phyloP scores from a whole-genome alignment of 2,888 invertebrate genomes.

The Brachypalpus laphriformis region DNA sequence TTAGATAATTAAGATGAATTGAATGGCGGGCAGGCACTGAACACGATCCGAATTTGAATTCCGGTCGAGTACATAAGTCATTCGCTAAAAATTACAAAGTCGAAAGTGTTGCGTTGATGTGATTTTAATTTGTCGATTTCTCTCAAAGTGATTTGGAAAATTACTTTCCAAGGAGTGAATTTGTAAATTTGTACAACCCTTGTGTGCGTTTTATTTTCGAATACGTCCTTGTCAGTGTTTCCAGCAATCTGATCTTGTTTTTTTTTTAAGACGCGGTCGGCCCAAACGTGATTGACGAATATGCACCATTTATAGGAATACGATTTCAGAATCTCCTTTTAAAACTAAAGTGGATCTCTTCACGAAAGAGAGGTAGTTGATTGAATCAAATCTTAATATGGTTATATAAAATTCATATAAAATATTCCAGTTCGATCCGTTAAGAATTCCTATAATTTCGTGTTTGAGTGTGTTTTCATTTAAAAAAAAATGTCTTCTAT shows the following conservation, averaged over 20 bases:
- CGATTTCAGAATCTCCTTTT: too few relatives aligned
- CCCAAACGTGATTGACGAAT: too few relatives aligned
- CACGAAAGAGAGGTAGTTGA: too few relatives aligned
- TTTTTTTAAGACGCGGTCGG: too few relatives aligned
- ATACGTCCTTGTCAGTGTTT: too few relatives aligned
- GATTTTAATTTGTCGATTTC: constrained; percentile 15
- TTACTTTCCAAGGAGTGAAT: not conserved
- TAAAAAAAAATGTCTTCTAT: not conserved
- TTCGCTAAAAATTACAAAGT: constrained; percentile 35
- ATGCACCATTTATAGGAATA: too few relatives aligned
- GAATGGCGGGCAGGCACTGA: constrained; percentile 60
- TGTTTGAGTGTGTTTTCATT: not conserved
- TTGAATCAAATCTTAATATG: too few relatives aligned
- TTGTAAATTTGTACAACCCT: constrained; percentile 31
- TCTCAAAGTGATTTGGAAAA: constrained; percentile 6
- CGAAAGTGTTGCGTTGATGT: constrained; percentile 21
- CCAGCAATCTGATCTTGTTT: too few relatives aligned
- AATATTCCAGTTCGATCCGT: too few relatives aligned
- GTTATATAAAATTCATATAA: too few relatives aligned
- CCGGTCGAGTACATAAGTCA: constrained; percentile 57
- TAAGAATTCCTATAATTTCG: not conserved
- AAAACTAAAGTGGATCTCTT: too few relatives aligned
- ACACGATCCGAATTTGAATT: constrained; percentile 68
- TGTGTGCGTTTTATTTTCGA: constrained; percentile 17
- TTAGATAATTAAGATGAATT: constrained; percentile 74